Conservation (phyloP, 2,113 vertebrate genomes). For the Haplotaxodon microlepis region DNA sequence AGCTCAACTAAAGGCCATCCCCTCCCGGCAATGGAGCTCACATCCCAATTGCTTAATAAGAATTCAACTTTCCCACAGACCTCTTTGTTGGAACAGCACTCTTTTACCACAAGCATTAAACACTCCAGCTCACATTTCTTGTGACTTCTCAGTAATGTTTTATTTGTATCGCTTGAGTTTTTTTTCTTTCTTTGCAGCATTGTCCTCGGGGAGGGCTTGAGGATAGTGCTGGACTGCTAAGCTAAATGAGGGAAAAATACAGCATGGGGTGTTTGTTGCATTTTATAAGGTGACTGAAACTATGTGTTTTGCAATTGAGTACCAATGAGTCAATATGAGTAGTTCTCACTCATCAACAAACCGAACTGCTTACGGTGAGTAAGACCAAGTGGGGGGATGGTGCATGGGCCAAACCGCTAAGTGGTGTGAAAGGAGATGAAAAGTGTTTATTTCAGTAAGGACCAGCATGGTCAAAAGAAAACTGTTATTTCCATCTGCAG, state of each 20-base stretch:
- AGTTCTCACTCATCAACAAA: conserved; percentile 15
- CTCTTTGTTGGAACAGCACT: conserved; percentile 36
- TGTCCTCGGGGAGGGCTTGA: conserved; percentile 3
- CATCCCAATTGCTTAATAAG: conserved; percentile 49
- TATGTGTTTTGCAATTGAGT: conserved; percentile 47
- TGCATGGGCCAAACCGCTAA: conserved; percentile 11
- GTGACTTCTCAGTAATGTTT: conserved; percentile 39
- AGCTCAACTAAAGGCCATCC: conserved; percentile 12
- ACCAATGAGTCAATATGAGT: conserved; percentile 37
- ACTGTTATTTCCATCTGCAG: background rate
- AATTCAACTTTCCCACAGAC: conserved; percentile 54
- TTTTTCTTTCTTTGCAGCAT: background rate
- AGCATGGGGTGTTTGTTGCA: background rate
- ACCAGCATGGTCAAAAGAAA: background rate
- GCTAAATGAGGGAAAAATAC: conserved; percentile 36
- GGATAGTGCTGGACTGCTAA: conserved; percentile 5
- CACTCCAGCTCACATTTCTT: conserved; percentile 44
- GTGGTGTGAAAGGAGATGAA: background rate
- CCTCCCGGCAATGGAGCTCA: conserved; percentile 6
- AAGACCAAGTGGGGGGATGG: background rate
- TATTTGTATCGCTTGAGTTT: conserved; percentile 32
- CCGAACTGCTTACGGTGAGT: background rate
- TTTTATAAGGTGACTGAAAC: conserved; percentile 45
- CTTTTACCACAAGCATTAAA: conserved; percentile 51
- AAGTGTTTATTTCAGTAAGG: background rate